These are phyloP conservation scores for Physeter macrocephalus DNA, from an alignment of 2,113 vertebrate species.

Conservation along the genomic window DNA sequence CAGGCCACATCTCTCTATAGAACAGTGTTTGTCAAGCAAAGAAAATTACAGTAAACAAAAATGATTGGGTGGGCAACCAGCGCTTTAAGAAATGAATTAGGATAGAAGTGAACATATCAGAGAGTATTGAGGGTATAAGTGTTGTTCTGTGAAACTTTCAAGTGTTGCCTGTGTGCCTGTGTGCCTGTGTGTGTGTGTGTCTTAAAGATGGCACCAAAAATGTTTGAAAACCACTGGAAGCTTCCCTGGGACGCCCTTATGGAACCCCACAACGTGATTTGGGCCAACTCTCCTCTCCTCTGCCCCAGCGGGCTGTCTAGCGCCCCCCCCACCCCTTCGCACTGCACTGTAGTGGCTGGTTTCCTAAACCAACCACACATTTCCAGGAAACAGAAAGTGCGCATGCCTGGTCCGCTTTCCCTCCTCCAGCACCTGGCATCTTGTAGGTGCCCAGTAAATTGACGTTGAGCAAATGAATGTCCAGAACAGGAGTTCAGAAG, in stretches of 20 bases:
- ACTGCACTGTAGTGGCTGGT: fast-evolving
- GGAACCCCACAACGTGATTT: fast-evolving
- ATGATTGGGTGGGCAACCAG: neutral
- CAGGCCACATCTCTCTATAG: neutral
- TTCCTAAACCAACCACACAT: fast-evolving
- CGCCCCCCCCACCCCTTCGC: fast-evolving
- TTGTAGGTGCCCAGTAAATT: neutral
- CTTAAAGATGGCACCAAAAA: neutral
- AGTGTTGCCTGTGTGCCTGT: neutral
- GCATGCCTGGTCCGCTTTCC: fast-evolving
- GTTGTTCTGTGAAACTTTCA: fast-evolving
- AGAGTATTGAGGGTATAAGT: fast-evolving
- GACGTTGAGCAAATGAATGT: neutral
- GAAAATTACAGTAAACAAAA: neutral
- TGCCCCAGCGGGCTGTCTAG: fast-evolving
- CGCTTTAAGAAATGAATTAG: neutral
- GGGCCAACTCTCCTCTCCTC: no score
- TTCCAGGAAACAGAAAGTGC: neutral
- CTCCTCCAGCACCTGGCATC: neutral
- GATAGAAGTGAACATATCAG: neutral
- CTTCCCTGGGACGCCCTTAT: neutral
- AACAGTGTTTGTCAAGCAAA: neutral
- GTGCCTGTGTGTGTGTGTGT: neutral
- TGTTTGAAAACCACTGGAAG: fast-evolving
- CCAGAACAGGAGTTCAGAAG: neutral